Evolutionary conservation across 37 sponge, comb jelly and placozoan species (phyloP).

Genomic region (Aphrocallistes beatrix): DNA sequence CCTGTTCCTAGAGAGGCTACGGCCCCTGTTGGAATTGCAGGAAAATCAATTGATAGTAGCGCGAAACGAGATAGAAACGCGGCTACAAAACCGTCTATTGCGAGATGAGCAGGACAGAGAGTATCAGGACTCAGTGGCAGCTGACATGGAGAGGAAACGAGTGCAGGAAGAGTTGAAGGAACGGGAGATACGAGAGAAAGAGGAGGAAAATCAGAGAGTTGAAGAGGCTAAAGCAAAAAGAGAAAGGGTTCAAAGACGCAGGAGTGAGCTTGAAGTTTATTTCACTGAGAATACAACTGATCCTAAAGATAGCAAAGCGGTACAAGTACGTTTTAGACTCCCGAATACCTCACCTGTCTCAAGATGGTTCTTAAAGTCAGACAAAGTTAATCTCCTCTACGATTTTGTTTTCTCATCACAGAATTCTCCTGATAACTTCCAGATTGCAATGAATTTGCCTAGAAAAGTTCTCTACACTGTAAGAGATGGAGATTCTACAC

Average conservation of each 20-base stretch:
- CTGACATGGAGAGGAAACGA: background rate
- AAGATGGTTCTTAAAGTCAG: background rate
- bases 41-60: slow-evolving; percentile 58
- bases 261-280: background rate
- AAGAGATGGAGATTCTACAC: background rate
- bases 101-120: background rate
- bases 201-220: background rate
- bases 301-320: background rate
- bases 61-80: slow-evolving; percentile 35
- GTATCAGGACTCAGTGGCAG: background rate
- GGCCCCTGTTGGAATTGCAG: slow-evolving; percentile 18
- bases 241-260: background rate
- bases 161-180: background rate
- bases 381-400: background rate
- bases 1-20: slow-evolving; percentile 28
- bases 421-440: slow-evolving; percentile 1
- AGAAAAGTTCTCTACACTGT: background rate
- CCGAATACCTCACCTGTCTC: background rate
- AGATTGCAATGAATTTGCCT: slow-evolving; percentile 2
- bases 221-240: background rate
- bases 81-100: background rate
- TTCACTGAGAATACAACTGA: background rate
- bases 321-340: background rate
- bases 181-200: background rate
- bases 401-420: background rate